Conservation (phyloP, 2,797 vertebrate genomes). For the Peromyscus melanophrys region DNA sequence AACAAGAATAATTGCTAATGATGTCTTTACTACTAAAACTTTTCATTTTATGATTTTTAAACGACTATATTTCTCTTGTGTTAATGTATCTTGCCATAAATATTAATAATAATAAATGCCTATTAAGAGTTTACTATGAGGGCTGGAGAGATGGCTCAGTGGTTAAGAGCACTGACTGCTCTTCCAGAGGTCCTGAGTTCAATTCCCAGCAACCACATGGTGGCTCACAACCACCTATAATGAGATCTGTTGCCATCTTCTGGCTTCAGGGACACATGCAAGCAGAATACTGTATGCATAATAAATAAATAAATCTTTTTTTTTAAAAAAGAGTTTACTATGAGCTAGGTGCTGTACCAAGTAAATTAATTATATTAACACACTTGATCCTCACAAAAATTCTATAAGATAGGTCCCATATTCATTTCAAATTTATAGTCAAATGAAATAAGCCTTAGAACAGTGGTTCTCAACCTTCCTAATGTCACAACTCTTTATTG, state of each 20-base stretch:
- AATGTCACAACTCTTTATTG: no score
- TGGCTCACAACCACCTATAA: no score
- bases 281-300: no score
- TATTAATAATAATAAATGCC: conserved; percentile 30
- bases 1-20: conserved; percentile 40
- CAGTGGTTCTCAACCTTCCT: not conserved
- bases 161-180: no score
- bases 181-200: no score
- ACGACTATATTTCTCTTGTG: not conserved
- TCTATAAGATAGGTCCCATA: not conserved
- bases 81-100: not conserved
- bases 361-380: not conserved
- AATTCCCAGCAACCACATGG: no score
- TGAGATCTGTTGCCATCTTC: no score
- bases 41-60: conserved; percentile 51
- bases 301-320: no score
- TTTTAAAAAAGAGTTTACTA: not conserved
- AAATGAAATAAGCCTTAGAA: not conserved
- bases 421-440: conserved; percentile 27
- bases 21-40: conserved; percentile 7
- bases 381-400: conserved; percentile 27
- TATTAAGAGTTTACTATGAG: conserved; percentile 11
- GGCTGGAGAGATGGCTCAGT: no score
- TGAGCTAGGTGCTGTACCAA: not conserved
- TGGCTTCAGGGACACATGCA: no score